Evolutionary conservation across 2,888 invertebrate genomes (phyloP).

Genomic region (Chirona hameri): DNA sequence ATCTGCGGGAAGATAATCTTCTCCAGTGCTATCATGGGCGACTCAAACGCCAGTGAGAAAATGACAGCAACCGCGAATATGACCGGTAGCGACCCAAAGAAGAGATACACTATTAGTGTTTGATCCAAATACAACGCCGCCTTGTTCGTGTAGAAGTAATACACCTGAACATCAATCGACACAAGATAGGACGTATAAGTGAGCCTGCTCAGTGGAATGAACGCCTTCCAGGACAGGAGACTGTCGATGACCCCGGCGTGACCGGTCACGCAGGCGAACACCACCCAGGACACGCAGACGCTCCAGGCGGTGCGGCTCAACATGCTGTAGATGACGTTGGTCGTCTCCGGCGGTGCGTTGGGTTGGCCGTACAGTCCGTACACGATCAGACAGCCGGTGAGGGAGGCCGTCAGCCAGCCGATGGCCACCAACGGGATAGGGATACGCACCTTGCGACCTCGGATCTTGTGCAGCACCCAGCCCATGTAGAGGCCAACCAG

Average conservation of each 20-base stretch:
- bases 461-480: background rate
- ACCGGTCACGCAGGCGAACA: constrained; percentile 2
- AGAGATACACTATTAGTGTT: background rate
- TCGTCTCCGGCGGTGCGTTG: background rate
- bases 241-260: background rate
- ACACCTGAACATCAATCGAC: background rate
- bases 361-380: background rate
- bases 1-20: background rate
- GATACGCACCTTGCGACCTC: background rate
- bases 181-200: background rate
- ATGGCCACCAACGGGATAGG: background rate
- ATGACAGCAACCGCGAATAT: background rate
- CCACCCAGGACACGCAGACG: background rate
- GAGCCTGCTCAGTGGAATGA: background rate
- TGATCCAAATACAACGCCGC: background rate
- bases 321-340: background rate
- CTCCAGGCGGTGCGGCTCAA: background rate
- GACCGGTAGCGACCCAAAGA: background rate
- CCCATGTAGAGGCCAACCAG: background rate
- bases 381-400: background rate
- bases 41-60: background rate
- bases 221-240: background rate
- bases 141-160: background rate
- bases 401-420: background rate
- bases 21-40: background rate